Evolutionary conservation across 2,888 invertebrate species (phyloP), one percentile per base, ranked within the genome.

Genomic region (Isoperla grammatica): DNA sequence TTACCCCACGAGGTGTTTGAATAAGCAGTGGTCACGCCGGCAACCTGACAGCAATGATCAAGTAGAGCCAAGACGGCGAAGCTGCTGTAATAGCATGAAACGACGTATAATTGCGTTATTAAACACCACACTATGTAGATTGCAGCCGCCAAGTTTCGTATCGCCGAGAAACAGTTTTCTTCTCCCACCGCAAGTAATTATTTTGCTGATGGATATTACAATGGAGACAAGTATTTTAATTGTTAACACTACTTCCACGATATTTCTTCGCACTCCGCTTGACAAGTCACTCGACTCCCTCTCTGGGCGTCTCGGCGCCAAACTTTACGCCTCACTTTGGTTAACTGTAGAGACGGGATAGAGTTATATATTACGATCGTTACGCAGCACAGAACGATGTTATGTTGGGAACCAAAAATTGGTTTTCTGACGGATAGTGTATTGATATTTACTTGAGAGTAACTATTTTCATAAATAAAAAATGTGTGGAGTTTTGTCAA

Each of bases 221-320:
- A 19, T 19, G 11, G n/a, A 45, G 37, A 15, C 53, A 53, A 53
- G 53, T 53, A 53, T 53, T 53, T 53, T 53, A 53, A 53, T 53
- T 37, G 53, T 20, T 53, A 35, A 22, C 53, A 53, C 19, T 46
- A 46, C 46, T 22, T 22, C 20, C 46, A 42, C n/a, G 22, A 46
- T 5, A 46, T 29, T 29, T 29, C 29, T 29, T 45, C 45, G 45
- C 17, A 20, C 46, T 22, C 46, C n/a, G 12, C 3, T 19, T 15
- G n/a, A 42, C 42, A 42, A 6, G n/a, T 46, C 46, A 4, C 45
- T 15, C 17, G 45, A 9, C 45, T 11, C 9, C 20, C 22, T 12
- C 46, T 17, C 6, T 20, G 20, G 1, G n/a, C 22, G 20, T 22
- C 19, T 11, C 22, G 46, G 12, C 46, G 19, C n/a, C 46, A 46